Base-by-base conservation (phyloP, 2,113 vertebrate species). In the Prietella phreatophila region DNA sequence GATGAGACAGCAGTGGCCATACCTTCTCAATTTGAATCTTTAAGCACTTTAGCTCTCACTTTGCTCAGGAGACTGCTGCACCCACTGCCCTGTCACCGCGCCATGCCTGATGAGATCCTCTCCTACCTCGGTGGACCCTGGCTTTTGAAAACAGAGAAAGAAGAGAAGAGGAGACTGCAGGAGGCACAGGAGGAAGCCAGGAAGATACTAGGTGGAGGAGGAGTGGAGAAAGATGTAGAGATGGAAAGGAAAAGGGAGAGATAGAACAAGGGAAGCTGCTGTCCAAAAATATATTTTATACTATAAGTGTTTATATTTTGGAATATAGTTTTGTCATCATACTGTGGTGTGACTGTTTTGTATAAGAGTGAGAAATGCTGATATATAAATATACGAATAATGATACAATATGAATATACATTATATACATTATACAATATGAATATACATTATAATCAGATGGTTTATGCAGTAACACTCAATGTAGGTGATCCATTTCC, bases 41-140 rank as follows among this genome's bases (percentile, higher is more conserved):
- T 98, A 61, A 93, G 94, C 1, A 56, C 94, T 0, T 91, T 95
- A 0, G 95, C 94, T 0, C 93, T 97, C 91, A 90, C 93, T 75
- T 93, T 99, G 89, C 92, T 99, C 39, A 94, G 87, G 82, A 94
- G 96, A 79, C 93, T 99, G 25, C 94, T 99, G 79, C 93, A 95
- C 20, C 95, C 97, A 1, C 92, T 96, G 25, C 96, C 97, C 0
- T 83, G 93, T 20, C 94, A 88, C 5, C 95, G 97, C 22, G 96
- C 96, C 11, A 94, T 90, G 5, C 94, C 97, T 0, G 94, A 96
- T 11, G 96, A 97, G 89, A 94, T 97, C 83, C 94, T 97, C 30
- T 95, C 95, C 80, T 94, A 96, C 90, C 93, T 96, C 30, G 94
- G 95, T 5, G 95, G 94, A 22, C 92, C 95, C 1, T 96, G 95